Base-by-base conservation (phyloP, 2,888 invertebrate genomes). In the Nemotelus nigrinus region DNA sequence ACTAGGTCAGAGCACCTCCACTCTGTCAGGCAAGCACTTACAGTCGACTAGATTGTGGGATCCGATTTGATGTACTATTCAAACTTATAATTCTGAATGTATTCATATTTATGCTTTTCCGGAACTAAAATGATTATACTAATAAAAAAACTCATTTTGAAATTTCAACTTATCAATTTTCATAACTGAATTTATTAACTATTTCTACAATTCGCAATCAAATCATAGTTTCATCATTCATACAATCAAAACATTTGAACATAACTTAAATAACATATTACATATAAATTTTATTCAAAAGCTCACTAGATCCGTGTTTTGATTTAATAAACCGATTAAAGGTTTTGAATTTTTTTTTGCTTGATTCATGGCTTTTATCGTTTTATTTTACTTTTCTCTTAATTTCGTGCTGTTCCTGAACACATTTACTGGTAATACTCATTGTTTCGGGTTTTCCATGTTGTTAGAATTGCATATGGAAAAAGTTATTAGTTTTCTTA, bases 371-470 rank as follows among this genome's bases (percentile, higher is more conserved):
- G 25, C 25, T 25, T 25, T 25, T 25, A 25, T 25, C 25, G 25
- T 25, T 25, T 25, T 25, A 25, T 25, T 25, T 25, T 25, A 25
- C 25, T 25, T 25, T 25, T 25, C 25, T 25, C 1, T 25, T 25
- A 25, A 25, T 25, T 65, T 70, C 55, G 70, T 70, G 70, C 70
- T 70, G 41, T 41, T 43, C 39, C 44, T 70, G 70, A 70, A 70
- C 70, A 70, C 70, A 70, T 70, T 70, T 8, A 70, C 10, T 70
- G 70, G 70, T 70, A 70, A 70, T 70, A 47, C 50, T 70, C 70
- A 6, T 53, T 41, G 5, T 41, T 39, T 63, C 43, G 5, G 0
- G 25, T 10, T 4, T 10, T 57, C 57, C n/a, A 57, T 57, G 25
- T 5, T 57, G 4, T 57, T 57, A 25, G 10, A 57, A 5, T 4